Conservation (phyloP, 2,888 invertebrate species). For the Branchellion lobata region DNA sequence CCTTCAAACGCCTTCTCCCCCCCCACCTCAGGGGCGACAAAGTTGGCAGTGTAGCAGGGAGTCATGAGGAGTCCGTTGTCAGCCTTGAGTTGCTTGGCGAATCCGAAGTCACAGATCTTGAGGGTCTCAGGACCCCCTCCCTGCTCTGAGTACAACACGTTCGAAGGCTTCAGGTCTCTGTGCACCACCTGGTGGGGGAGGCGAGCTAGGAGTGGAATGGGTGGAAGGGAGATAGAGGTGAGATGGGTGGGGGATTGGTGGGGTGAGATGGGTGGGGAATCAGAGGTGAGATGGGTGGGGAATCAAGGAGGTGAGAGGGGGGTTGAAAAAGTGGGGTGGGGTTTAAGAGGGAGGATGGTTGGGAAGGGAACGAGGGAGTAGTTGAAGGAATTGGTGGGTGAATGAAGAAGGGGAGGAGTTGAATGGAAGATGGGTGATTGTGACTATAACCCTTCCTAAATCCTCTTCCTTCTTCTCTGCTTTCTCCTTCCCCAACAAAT, state of each 20-base stretch:
- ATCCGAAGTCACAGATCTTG: constrained; percentile 94
- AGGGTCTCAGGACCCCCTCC: constrained; percentile 80
- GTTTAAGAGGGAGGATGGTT: background rate
- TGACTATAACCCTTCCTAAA: no score
- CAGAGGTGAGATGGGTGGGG: background rate
- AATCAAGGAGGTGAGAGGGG: background rate
- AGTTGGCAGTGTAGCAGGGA: constrained; percentile 97
- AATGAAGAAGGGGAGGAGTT: no score
- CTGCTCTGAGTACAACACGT: constrained; percentile 86
- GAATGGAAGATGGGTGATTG: no score
- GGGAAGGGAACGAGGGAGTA: no score
- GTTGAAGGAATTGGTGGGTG: no score
- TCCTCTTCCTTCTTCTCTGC: no score
- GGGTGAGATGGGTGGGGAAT: background rate
- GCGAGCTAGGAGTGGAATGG: background rate
- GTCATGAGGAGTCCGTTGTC: constrained; percentile 97
- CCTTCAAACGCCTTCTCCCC: background rate
- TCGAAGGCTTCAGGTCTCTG: constrained; percentile 95
- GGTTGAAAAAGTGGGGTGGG: background rate
- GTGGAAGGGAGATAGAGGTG: background rate
- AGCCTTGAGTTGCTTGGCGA: constrained; percentile 92
- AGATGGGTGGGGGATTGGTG: background rate
- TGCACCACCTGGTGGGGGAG: constrained; percentile 68
- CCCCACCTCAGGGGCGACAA: constrained; percentile 84
- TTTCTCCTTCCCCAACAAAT: no score